phyloP scores from a whole-genome alignment of 2,888 invertebrate genomes.

The Melikaiella ostensackeni region DNA sequence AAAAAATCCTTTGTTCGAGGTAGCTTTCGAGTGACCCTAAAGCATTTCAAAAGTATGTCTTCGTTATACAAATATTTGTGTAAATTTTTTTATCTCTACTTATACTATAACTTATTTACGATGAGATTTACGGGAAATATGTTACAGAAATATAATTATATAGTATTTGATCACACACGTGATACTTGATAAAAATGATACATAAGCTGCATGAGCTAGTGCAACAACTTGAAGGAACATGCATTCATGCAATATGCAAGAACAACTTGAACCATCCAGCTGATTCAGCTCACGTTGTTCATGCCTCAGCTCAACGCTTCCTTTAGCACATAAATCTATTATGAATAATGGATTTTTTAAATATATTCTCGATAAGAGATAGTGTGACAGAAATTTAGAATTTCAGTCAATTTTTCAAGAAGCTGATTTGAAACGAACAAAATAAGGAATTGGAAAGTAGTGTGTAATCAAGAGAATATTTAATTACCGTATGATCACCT shows the following conservation, averaged over 20 bases:
- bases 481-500: too few relatives aligned
- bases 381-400: background rate
- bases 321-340: slow-evolving; percentile 20
- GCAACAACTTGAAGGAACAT: slow-evolving; percentile 23
- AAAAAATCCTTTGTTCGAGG: background rate
- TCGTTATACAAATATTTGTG: background rate
- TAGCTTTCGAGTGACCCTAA: background rate
- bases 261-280: slow-evolving; percentile 23
- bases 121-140: background rate
- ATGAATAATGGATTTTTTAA: slow-evolving; percentile 21
- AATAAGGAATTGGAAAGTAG: too few relatives aligned
- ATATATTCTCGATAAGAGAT: background rate
- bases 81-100: background rate
- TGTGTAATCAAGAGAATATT: too few relatives aligned
- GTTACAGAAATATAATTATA: background rate
- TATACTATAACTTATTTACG: background rate
- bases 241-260: slow-evolving; percentile 29
- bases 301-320: slow-evolving; percentile 18
- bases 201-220: slow-evolving; percentile 19
- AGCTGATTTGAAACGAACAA: background rate
- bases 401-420: background rate
- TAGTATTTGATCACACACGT: background rate
- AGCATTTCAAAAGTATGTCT: background rate
- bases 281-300: slow-evolving; percentile 32
- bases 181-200: background rate